Conservation (phyloP, 1,140 invertebrate species). For the Frieseomelitta varia region DNA sequence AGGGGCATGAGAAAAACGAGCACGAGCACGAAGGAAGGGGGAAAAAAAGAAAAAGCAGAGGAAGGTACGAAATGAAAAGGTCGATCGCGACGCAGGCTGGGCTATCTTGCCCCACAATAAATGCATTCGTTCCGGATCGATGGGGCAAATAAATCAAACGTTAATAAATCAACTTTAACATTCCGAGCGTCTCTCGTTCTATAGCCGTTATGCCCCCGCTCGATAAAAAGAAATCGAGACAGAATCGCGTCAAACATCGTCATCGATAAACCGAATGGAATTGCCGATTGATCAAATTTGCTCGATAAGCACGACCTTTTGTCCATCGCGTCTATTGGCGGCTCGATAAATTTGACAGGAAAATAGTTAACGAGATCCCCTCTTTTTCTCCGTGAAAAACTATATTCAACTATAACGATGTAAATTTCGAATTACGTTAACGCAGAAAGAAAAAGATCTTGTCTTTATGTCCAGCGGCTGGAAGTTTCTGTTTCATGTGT, state of each 20-base stretch:
- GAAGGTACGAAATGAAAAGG: conserved; percentile 23
- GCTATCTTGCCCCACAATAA: conserved; percentile 20
- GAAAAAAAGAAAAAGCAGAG: background rate
- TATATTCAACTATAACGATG: background rate
- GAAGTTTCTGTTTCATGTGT: no score
- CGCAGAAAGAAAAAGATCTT: background rate
- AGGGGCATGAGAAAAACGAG: background rate
- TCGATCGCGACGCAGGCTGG: conserved; percentile 22
- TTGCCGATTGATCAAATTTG: conserved; percentile 31
- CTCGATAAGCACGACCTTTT: conserved; percentile 2
- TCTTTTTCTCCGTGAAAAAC: background rate
- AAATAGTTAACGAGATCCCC: background rate
- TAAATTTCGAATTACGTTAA: conserved; percentile 1
- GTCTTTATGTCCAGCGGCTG: no score
- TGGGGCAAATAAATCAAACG: conserved; percentile 38
- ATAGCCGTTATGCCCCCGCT: background rate
- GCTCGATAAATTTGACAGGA: background rate
- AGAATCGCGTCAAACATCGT: conserved; percentile 22
- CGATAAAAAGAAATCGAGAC: conserved; percentile 16
- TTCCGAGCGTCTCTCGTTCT: conserved; percentile 21
- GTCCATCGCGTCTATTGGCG: background rate
- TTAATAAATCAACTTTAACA: conserved; percentile 48
- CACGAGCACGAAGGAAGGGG: background rate
- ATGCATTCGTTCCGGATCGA: conserved; percentile 29
- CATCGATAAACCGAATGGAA: background rate